These are phyloP conservation scores for Meteorus cinctellus DNA, from an alignment of 2,888 invertebrate species.

Conservation along the genomic window DNA sequence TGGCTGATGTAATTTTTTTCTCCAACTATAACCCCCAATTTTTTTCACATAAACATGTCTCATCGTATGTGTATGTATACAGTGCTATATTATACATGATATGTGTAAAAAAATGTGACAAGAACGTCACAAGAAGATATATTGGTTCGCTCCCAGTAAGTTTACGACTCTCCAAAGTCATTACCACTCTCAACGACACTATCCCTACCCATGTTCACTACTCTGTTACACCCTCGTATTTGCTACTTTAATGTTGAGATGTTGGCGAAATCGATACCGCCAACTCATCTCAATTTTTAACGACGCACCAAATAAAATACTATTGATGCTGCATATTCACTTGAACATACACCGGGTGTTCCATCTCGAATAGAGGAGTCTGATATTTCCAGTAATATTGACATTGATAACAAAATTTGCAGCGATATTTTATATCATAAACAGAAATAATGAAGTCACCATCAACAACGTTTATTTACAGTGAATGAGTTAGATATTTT, in stretches of 20 bases:
- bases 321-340: background rate
- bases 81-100: background rate
- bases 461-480: too few relatives aligned
- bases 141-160: background rate
- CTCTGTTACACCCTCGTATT: background rate
- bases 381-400: background rate
- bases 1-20: too few relatives aligned
- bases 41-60: too few relatives aligned
- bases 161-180: slow-evolving; percentile 10
- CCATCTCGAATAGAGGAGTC: slow-evolving; percentile 11
- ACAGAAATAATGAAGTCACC: too few relatives aligned
- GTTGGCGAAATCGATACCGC: background rate
- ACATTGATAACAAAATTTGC: too few relatives aligned
- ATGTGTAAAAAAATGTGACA: background rate
- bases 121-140: background rate
- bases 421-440: too few relatives aligned
- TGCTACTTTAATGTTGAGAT: background rate
- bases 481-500: too few relatives aligned
- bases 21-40: too few relatives aligned
- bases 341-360: background rate
- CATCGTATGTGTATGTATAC: background rate
- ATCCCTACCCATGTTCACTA: background rate
- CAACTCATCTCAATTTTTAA: slow-evolving; percentile 5
- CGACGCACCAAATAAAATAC: background rate
- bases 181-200: slow-evolving; percentile 13